Evolutionary conservation across 2,888 invertebrate species (phyloP), one percentile per base, ranked within the genome.

Genomic region (Chironomus riparius): DNA sequence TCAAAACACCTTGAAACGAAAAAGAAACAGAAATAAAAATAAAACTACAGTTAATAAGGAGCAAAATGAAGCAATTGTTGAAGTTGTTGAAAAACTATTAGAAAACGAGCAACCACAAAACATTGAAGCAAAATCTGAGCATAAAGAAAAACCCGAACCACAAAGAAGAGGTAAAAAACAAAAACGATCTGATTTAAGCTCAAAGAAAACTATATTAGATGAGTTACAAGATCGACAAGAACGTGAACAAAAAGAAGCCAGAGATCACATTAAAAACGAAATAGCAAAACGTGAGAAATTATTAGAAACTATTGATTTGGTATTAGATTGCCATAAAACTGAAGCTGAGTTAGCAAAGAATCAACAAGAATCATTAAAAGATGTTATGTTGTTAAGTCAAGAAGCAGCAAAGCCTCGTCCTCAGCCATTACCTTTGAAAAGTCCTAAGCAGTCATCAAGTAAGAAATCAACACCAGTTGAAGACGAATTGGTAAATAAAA

Each of bases 251-350:
- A 21, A 75, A 24, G 50, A 68, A 68, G 75, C 75, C n/a, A 47
- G 50, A 12, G 38, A 38, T 24, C 22, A 47, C 3, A 15, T 75
- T n/a, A 13, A 48, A 15, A 75, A 75, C 15, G 75, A 75, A 50
- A 75, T 75, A 48, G 75, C 68, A 24, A 68, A 48, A 5, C 75
- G 75, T 68, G 75, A 75, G 48, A 75, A 68, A 18, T 38, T 75
- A 4, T 48, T 75, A 4, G 75, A 75, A 28, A 75, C 22, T 7
- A 75, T 75, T 12, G 75, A 75, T 22, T 15, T 68, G 50, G 75
- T 75, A n/a, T 50, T 75, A 2, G 68, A 75, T 10, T 50, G 75
- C 21, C 50, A 68, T n/a, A 75, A 75, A 21, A 68, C 47, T 68
- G 75, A 47, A 15, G 75, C 22, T 22, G 61, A 68, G 21, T 15